A percentile compares a stretch with the other conserved stretches of the same genome.
Conservation (phyloP, 2,888 invertebrate species). For the Phaedon cochleariae region DNA sequence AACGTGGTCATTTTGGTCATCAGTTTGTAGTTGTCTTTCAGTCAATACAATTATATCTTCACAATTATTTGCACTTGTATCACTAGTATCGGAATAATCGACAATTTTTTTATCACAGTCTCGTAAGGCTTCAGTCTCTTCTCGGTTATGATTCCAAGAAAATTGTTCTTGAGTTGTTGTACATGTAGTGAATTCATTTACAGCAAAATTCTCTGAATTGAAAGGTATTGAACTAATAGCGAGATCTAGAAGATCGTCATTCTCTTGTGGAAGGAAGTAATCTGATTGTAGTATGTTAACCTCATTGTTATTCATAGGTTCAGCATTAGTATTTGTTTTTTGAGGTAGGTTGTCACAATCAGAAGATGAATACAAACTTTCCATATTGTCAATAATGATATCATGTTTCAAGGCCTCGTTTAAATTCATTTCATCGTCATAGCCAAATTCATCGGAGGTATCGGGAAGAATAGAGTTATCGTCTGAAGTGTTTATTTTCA, state of each 20-base stretch:
- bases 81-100: conserved; percentile 18
- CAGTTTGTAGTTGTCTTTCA: conserved; percentile 11
- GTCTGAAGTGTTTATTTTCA: not conserved
- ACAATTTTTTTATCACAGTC: conserved; percentile 18
- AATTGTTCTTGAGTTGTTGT: conserved; percentile 5
- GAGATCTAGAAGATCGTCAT: conserved; percentile 4
- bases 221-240: not conserved
- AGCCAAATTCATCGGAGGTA: conserved; percentile 1
- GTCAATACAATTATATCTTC: conserved; percentile 9
- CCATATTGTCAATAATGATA: not conserved
- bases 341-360: conserved; percentile 1
- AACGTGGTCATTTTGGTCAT: conserved; percentile 10
- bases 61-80: conserved; percentile 11
- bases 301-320: conserved; percentile 1
- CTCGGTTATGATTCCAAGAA: conserved; percentile 16
- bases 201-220: not conserved
- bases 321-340: conserved; percentile 2
- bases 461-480: conserved; percentile 1
- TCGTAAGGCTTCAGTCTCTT: conserved; percentile 16
- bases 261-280: conserved; percentile 3
- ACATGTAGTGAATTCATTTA: conserved; percentile 5
- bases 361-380: not conserved
- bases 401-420: conserved; percentile 1
- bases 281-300: not conserved
- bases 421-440: not conserved